These are phyloP conservation scores for Parambassis ranga DNA, from an alignment of 2,797 vertebrate species.

Conservation along the genomic window DNA sequence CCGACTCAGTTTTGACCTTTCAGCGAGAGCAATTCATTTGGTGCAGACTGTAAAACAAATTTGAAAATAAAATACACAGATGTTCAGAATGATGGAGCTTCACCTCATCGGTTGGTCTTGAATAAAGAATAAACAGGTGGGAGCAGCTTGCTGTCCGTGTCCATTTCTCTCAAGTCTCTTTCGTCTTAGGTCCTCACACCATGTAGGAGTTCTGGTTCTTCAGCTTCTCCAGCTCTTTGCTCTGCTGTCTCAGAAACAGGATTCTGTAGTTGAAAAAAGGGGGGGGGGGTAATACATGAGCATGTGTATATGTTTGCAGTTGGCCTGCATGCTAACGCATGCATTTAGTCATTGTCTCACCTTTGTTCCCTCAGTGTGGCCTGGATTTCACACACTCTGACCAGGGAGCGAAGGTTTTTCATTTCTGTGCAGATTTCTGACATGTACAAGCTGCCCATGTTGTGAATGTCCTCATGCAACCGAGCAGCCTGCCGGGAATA, in stretches of 20 bases:
- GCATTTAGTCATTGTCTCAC: constrained; percentile 68
- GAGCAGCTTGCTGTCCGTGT: constrained; percentile 47
- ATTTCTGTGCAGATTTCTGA: constrained; percentile 99
- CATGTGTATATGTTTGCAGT: background rate
- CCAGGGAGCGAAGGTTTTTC: constrained; percentile 99
- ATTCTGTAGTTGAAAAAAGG: constrained; percentile 86
- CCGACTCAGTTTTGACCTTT: constrained; percentile 36
- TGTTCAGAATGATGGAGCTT: constrained; percentile 40
- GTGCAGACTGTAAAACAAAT: constrained; percentile 42
- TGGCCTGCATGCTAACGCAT: background rate
- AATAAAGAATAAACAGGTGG: constrained; percentile 38
- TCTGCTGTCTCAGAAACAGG: constrained; percentile 99
- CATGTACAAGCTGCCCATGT: constrained; percentile 98
- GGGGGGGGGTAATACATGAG: too few species aligned
- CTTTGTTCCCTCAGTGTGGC: constrained; percentile 98
- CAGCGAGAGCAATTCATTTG: constrained; percentile 32
- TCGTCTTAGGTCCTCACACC: constrained; percentile 84
- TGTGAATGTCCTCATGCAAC: constrained; percentile 95
- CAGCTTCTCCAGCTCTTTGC: constrained; percentile 99
- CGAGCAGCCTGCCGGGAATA: constrained; percentile 85
- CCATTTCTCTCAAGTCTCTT: constrained; percentile 24
- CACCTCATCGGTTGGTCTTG: constrained; percentile 20
- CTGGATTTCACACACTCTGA: constrained; percentile 99
- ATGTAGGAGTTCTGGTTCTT: constrained; percentile 99
- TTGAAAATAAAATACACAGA: background rate